Base-by-base conservation (phyloP, 2,888 invertebrate genomes). In the Galerucella pusilla region DNA sequence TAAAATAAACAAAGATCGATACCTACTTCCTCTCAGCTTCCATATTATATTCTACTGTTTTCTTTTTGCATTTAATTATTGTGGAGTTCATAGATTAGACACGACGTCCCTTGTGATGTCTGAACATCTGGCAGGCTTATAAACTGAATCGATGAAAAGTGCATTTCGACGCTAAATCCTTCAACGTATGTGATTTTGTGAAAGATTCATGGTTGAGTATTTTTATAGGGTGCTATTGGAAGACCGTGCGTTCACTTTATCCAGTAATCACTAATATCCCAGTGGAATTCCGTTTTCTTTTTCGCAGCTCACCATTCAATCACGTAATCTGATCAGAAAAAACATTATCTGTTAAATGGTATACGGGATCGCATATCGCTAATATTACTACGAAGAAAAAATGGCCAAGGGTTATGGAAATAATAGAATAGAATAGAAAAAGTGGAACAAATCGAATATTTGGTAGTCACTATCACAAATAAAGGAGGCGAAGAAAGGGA, bases 51-150 rank as follows among this genome's bases (percentile, higher is more conserved):
- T n/a, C 59, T 60, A 60, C 46, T 59, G 68, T 69, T 63, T 63
- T 63, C 69, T 69, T 61, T 61, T 59, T 12, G 60, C 69, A 60
- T 69, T 69, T 69, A 60, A 69, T 69, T 69, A 69, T 60, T 46
- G 59, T 59, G 61, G 45, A 25, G 67, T 52, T 69, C 60, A 59
- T 49, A 69, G n/a, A 68, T 68, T 59, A 49, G 20, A 57, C 28
- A 59, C 42, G 25, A n/a, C 46, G 46, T 9, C 69, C 69, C 69
- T 69, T 59, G 69, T 69, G 60, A 45, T 69, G 69, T 69, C 60
- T 20, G 60, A 69, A 69, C 69, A 69, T 69, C 69, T 69, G 69
- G 69, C 69, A 25, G 60, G 52, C 60, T 69, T 67, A 52, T 52
- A 57, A 42, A 60, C 45, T 35, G 54, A 59, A 68, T 68, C 57